These are phyloP conservation scores for Hipparchia sbordonii DNA, from an alignment of 2,888 invertebrate species.

Conservation along the genomic window DNA sequence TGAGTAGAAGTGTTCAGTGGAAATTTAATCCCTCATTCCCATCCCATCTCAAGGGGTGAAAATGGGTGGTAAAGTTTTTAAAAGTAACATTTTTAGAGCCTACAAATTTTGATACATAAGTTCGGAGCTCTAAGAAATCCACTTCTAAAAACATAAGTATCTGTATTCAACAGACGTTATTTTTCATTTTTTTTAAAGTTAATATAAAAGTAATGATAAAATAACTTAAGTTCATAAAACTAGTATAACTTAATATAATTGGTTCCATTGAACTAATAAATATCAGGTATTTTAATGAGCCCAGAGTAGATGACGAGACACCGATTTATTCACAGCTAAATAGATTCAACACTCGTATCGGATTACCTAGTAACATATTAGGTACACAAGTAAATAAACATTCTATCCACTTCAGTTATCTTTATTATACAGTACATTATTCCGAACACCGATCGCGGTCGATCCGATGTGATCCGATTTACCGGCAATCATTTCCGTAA, in stretches of 20 bases:
- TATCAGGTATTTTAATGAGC: neutral
- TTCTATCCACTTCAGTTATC: constrained; percentile 13
- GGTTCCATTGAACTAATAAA: constrained; percentile 1
- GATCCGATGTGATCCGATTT: constrained; percentile 24
- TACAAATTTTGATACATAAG: too few species aligned
- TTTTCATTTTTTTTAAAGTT: too few species aligned
- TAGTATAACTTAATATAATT: neutral
- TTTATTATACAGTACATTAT: constrained; percentile 22
- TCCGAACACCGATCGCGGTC: constrained; percentile 24
- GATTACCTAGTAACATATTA: constrained; percentile 13
- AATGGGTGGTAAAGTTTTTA: too few species aligned
- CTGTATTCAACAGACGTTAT: too few species aligned
- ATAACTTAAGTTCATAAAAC: neutral
- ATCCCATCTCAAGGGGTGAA: too few species aligned
- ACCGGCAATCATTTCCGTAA: constrained; percentile 50
- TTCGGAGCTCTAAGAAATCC: too few species aligned
- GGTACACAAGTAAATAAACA: constrained; percentile 19
- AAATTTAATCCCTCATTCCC: too few species aligned
- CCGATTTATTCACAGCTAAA: neutral
- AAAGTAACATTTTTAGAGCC: too few species aligned
- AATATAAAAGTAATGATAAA: neutral
- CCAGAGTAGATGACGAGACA: neutral
- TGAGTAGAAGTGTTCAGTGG: too few species aligned
- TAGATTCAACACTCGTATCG: neutral
- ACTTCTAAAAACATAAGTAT: too few species aligned